Evolutionary conservation across 2,113 vertebrate species (phyloP).

Genomic region (Orcinus orca): DNA sequence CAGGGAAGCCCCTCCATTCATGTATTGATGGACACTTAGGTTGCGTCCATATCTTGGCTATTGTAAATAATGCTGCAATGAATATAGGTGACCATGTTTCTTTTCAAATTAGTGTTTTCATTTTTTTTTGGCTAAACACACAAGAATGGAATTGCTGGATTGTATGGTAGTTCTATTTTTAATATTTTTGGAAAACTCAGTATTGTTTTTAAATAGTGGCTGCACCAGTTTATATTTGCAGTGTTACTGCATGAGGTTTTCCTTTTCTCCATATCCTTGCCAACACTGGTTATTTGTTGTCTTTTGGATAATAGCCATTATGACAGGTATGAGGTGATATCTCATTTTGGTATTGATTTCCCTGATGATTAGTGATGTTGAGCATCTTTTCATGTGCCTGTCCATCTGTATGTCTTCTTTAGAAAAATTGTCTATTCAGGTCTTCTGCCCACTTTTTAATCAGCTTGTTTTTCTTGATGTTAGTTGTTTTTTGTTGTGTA

Average conservation of each 20-base stretch:
- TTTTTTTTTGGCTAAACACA: not conserved
- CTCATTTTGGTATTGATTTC: not conserved
- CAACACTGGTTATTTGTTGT: not conserved
- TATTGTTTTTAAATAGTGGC: not conserved
- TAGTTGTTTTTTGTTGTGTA: not conserved
- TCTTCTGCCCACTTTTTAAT: not conserved
- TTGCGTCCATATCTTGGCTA: no score
- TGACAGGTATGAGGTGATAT: not conserved
- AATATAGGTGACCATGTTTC: not conserved
- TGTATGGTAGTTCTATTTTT: not conserved
- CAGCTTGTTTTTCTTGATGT: not conserved
- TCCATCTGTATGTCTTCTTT: not conserved
- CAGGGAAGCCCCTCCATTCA: no score
- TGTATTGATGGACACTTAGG: no score
- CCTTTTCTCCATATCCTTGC: not conserved
- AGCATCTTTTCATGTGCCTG: not conserved
- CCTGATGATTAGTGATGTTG: not conserved
- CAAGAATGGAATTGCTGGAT: not conserved
- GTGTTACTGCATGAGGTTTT: not conserved
- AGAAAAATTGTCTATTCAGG: not conserved
- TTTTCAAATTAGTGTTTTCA: not conserved
- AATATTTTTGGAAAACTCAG: not conserved
- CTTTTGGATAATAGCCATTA: not conserved
- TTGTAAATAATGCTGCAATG: not conserved
- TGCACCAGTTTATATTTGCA: not conserved